Evolutionary conservation across 1,140 invertebrate genomes (phyloP).

Genomic region (Temnothorax curvispinosus): DNA sequence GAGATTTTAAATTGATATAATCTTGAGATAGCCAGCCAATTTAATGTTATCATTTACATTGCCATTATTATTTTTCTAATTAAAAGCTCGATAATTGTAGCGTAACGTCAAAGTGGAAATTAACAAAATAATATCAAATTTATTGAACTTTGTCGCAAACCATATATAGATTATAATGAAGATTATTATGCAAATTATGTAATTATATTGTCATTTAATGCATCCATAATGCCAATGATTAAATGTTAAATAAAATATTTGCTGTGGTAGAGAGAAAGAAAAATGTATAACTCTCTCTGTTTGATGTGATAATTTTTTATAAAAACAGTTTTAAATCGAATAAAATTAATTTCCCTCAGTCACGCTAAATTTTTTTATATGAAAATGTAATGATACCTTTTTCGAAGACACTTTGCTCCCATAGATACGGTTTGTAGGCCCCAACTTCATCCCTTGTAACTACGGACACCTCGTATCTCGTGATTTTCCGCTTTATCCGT

Average conservation of each 20-base stretch:
- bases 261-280: neutral
- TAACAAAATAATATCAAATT: slow-evolving; percentile 27
- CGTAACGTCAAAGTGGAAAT: neutral
- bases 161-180: slow-evolving; percentile 18
- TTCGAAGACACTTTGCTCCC: slow-evolving; percentile 97
- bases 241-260: slow-evolving; percentile 15
- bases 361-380: neutral
- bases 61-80: neutral
- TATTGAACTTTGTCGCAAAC: neutral
- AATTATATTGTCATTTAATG: slow-evolving; percentile 31
- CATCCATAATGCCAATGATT: slow-evolving; percentile 17
- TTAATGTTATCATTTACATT: slow-evolving; percentile 6
- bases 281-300: neutral
- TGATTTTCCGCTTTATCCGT: slow-evolving; percentile 93
- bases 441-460: slow-evolving; percentile 98
- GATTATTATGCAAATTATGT: slow-evolving; percentile 35
- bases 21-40: neutral
- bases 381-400: slow-evolving; percentile 88
- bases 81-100: slow-evolving; percentile 26
- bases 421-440: slow-evolving; percentile 97
- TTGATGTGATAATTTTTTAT: neutral
- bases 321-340: neutral
- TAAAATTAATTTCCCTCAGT: neutral
- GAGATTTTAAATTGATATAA: slow-evolving; percentile 17
- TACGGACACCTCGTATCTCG: slow-evolving; percentile 96